These are phyloP conservation scores for Halichoerus grypus DNA, from an alignment of 2,113 vertebrate species.

Conservation along the genomic window DNA sequence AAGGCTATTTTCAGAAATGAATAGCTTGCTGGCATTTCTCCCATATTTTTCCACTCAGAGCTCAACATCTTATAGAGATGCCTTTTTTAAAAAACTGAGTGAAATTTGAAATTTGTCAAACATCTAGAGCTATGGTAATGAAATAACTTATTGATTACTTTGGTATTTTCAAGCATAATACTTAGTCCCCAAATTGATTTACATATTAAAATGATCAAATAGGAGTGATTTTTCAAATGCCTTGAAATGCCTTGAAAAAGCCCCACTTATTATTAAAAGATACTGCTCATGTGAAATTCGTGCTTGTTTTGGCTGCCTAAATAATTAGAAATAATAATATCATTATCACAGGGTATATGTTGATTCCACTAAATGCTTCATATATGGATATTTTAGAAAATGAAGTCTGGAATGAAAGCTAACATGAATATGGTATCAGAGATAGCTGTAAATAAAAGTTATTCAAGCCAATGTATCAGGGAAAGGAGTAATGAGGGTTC, in stretches of 20 bases:
- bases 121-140: neutral
- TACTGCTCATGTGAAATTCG: neutral
- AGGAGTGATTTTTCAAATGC: conserved; percentile 2
- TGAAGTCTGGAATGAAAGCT: neutral
- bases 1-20: conserved; percentile 54
- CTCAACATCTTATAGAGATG: conserved; percentile 2
- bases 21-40: conserved; percentile 13
- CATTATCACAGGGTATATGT: neutral
- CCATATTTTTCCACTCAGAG: conserved; percentile 35
- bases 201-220: conserved; percentile 35
- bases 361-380: neutral
- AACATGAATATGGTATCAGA: neutral
- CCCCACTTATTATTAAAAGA: neutral
- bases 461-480: neutral
- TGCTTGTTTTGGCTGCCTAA: conserved; percentile 27
- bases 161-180: neutral
- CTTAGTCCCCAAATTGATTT: conserved; percentile 31
- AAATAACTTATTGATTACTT: conserved; percentile 60
- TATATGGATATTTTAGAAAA: conserved; percentile 33
- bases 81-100: neutral
- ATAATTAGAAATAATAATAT: conserved; percentile 27
- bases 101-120: conserved; percentile 45
- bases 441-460: neutral
- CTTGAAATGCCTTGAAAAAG: neutral
- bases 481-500: conserved; percentile 13